Evolutionary conservation across 1,140 invertebrate species (phyloP), one percentile per base, ranked within the genome.

Genomic region (Drosophila tani): DNA sequence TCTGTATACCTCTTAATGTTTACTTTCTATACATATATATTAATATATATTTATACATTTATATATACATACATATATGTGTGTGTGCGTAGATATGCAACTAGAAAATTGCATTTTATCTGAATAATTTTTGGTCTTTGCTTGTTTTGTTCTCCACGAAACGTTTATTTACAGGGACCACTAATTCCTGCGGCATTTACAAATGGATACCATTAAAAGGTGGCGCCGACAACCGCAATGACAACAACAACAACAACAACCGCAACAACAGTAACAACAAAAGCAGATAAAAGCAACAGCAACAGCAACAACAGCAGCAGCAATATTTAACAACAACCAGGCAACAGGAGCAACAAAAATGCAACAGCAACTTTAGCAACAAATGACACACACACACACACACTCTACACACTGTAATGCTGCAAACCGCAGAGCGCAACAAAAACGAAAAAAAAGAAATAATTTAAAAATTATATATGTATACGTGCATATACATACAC

Each of bases 181-280:
- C 94, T 98, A 95, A 97, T 98, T 95, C 97, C 97, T 95, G 96
- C 97, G 94, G 97, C 97, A 94, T 98, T 97, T 94, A 97, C 97
- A 95, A 98, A 98, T 95, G 97, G 97, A 95, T 97, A 97, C 95
- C 97, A 97, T 96, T 98, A 96, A 97, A 94, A 84, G 82, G 91
- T 91, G 87, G 87, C 80, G 85, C 75, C 82, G 80, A 91, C 85
- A 77, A 85, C 82, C 86, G 82, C 85, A 91, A 80, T 82, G 77
- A 86, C 75, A 86, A 79, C 76, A 91, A 84, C 64, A 84, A 75
- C 77, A 83, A 47, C 64, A 74, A 55, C 41, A 66, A 4, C 47
- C 74, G n/a, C 59, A 75, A n/a, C 21, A 76, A 14, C 73, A 70
- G n/a, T 77, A 82, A 49, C 75, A 77, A 66, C 57, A 67, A 8